Percentiles rank a stretch among this genome's conserved stretches.
Conservation (phyloP, 2,113 vertebrate genomes). For the Albula glossodonta region DNA sequence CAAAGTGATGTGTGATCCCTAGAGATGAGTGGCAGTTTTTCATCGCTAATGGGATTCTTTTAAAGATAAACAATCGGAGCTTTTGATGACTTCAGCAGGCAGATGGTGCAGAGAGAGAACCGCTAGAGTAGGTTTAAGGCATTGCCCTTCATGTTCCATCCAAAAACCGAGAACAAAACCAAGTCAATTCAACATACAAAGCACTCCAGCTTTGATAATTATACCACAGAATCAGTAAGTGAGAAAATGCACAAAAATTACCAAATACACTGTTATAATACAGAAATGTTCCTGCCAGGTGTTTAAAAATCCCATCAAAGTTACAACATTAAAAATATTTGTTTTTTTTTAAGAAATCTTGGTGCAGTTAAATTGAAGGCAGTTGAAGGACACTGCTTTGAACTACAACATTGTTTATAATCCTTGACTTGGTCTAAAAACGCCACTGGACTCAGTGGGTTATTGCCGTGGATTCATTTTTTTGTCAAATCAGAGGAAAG, state of each 20-base stretch:
- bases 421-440: conserved; percentile 39
- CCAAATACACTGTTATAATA: too few species aligned
- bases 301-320: too few species aligned
- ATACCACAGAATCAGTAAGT: too few species aligned
- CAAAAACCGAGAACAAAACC: not conserved
- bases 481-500: conserved; percentile 49
- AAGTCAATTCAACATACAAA: too few species aligned
- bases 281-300: too few species aligned
- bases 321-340: too few species aligned
- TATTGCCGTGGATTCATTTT: conserved; percentile 51
- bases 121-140: not conserved
- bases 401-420: conserved; percentile 30
- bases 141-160: not conserved
- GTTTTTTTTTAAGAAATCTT: not conserved
- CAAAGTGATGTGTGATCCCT: not conserved
- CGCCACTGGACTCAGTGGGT: conserved; percentile 45
- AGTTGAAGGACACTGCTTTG: conserved; percentile 66
- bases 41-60: not conserved
- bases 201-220: too few species aligned
- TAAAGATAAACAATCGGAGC: conserved; percentile 4
- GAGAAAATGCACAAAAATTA: too few species aligned
- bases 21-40: not conserved
- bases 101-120: not conserved
- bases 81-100: not conserved
- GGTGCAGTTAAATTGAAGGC: conserved; percentile 18